Evolutionary conservation across 2,888 invertebrate species (phyloP).

Genomic region (Noctua fimbriata): DNA sequence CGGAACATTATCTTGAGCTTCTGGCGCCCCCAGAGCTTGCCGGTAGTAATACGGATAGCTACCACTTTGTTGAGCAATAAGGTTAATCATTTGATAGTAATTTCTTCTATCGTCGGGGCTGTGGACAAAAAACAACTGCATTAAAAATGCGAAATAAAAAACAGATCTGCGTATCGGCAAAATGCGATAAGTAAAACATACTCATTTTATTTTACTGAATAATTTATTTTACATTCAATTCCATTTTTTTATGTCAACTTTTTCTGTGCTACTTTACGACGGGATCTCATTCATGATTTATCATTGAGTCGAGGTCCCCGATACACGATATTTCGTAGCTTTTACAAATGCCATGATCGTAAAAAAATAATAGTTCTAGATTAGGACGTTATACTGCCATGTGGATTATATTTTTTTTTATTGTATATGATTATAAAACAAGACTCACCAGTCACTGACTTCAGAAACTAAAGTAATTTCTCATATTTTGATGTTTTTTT

Average conservation of each 20-base stretch:
- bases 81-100: slow-evolving; percentile 13
- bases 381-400: neutral
- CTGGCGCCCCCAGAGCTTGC: neutral
- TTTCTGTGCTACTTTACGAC: neutral
- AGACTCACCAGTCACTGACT: no score
- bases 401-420: neutral
- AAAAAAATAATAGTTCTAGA: neutral
- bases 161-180: neutral
- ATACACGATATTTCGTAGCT: neutral
- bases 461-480: no score
- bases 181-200: neutral
- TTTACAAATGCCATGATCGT: neutral
- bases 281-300: neutral
- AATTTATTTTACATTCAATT: neutral
- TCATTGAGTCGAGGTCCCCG: neutral
- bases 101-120: slow-evolving; percentile 33
- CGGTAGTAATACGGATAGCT: slow-evolving; percentile 1
- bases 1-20: neutral
- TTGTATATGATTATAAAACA: no score
- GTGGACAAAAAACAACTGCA: slow-evolving; percentile 48
- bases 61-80: slow-evolving; percentile 3
- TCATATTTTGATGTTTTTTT: no score
- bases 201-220: neutral
- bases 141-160: slow-evolving; percentile 41
- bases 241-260: neutral